Percentiles rank a stretch among this genome's conserved stretches.
Conservation (phyloP, 2,113 vertebrate species). For the Cisticola juncidis region DNA sequence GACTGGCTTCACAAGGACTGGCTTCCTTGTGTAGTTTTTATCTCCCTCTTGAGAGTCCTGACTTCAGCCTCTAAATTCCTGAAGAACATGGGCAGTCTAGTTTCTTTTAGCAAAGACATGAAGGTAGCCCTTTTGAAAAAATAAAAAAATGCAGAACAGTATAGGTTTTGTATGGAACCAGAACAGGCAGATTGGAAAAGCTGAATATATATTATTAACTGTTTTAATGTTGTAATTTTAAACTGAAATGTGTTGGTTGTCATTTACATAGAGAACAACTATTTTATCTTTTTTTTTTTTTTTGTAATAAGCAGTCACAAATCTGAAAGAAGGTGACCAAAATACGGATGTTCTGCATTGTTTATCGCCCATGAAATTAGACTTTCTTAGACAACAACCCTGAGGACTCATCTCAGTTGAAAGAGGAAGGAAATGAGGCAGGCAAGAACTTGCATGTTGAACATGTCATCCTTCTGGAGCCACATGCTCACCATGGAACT, state of each 20-base stretch:
- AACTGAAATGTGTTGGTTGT: not conserved
- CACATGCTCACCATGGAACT: not conserved
- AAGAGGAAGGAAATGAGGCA: conserved; percentile 10
- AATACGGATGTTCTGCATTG: not conserved
- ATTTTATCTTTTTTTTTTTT: not conserved
- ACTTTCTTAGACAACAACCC: not conserved
- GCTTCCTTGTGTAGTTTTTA: not conserved
- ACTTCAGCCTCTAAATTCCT: not conserved
- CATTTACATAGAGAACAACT: not conserved
- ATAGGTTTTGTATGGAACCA: not conserved
- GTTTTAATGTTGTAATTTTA: not conserved
- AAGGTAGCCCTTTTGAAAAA: not conserved
- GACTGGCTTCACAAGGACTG: too few relatives aligned
- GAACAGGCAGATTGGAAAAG: not conserved
- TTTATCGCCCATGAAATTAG: not conserved
- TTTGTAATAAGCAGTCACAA: not conserved
- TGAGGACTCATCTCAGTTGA: not conserved
- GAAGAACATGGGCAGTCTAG: not conserved
- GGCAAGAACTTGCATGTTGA: not conserved
- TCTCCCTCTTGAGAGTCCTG: not conserved
- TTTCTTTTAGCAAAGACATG: not conserved
- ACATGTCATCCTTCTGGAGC: not conserved
- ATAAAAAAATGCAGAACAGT: not conserved
- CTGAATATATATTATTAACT: not conserved
- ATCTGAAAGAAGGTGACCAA: not conserved